Conservation (phyloP, 2,797 vertebrate genomes). For the Xiphophorus birchmanni region DNA sequence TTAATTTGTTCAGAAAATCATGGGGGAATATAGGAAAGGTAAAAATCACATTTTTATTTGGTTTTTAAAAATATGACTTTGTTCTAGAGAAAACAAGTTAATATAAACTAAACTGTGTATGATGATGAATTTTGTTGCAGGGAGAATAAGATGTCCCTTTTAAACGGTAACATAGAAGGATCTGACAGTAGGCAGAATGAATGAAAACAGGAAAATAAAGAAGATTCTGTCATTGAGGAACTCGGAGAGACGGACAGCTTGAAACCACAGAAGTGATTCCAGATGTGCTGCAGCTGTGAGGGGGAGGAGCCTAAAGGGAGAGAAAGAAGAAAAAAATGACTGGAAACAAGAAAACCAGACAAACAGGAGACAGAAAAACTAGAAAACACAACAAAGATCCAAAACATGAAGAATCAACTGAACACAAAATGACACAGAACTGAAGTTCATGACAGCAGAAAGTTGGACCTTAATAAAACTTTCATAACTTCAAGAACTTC, state of each 20-base stretch:
- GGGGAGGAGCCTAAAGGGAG: not conserved
- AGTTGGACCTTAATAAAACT: no score
- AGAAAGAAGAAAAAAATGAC: not conserved
- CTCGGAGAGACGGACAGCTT: rapidly evolving
- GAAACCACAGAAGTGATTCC: not conserved
- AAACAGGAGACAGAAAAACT: not conserved
- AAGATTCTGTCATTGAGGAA: not conserved
- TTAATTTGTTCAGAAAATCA: no score
- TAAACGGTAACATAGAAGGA: rapidly evolving
- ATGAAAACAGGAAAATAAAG: not conserved
- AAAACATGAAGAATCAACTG: not conserved
- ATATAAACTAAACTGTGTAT: no score
- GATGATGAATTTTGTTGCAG: not conserved
- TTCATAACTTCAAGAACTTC: no score
- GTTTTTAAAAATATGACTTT: no score
- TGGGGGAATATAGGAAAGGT: no score
- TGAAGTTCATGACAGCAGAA: not conserved
- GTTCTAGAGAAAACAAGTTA: no score
- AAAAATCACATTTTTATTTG: no score
- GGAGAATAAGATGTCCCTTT: no score
- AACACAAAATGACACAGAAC: not conserved
- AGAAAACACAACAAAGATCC: not conserved
- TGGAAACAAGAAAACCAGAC: not conserved
- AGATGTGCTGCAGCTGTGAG: no score
- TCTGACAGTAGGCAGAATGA: rapidly evolving